Evolutionary conservation across 30 jellyfish, hydroid and myxozoan species (phyloP), one percentile per base, ranked within the genome.

Genomic region (Pseudorhiza aurosa): DNA sequence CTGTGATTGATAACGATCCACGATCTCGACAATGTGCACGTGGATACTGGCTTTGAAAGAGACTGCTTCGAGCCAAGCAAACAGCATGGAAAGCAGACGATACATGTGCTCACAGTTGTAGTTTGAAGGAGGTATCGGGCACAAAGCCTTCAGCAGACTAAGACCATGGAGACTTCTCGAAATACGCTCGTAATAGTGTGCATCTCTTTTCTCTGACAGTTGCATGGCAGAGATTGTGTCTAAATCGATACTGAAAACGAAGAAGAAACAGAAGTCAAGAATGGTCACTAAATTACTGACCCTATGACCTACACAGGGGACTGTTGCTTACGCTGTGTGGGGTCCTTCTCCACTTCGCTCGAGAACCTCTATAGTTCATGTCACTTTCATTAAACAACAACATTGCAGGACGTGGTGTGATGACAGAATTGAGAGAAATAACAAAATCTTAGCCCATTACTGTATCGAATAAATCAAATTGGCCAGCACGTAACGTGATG

Each of bases 161-260:
- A 91, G 80, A n/a, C 98, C 98, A 72, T 91, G 96, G 30, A 91
- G 51, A 51, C 98, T 91, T 29, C 87, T 84, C 1, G 89, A 65
- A 10, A 91, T 91, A 49, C 37, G 68, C 47, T 73, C 59, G 58
- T 72, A 72, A 63, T 75, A 91, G 51, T 65, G 55, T 43, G 65
- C 42, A 27, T 75, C 85, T 22, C 68, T 65, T 24, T 40, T 68
- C 36, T 72, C 84, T 4, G 85, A 24, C 12, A 40, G 11, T 4
- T 81, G 75, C 42, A 63, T 32, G 6, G 70, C 42, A 17, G 81
- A 27, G 0, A 78, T 35, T 22, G 75, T 53, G 63, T 88, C 97
- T 24, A 67, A 37, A 14, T 80, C 95, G 25, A 88, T 42, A 45
- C 97, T 88, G 1, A 22, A 22, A 27, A 46, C 1, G 32, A 40